These are phyloP conservation scores for Etheostoma spectabile DNA, from an alignment of 2,113 vertebrate species.

Conservation along the genomic window DNA sequence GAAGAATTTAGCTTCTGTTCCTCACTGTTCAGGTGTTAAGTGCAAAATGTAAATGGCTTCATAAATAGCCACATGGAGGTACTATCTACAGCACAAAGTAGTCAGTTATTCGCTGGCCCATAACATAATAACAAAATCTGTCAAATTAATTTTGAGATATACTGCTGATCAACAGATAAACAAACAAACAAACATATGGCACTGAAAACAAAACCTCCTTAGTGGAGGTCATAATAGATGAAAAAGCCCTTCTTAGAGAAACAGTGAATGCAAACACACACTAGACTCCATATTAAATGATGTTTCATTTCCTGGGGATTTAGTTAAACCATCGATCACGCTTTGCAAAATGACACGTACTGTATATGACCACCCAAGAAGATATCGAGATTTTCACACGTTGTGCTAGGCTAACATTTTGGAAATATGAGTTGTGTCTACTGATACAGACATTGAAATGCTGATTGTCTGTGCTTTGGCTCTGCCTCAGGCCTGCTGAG, in stretches of 20 bases:
- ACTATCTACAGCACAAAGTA: not conserved
- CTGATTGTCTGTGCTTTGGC: slow-evolving; percentile 29
- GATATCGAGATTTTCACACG: slow-evolving; percentile 39
- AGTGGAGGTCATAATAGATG: slow-evolving; percentile 6
- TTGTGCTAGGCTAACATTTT: slow-evolving; percentile 29
- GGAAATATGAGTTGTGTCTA: slow-evolving; percentile 49
- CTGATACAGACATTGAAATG: slow-evolving; percentile 64
- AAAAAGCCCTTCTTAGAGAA: slow-evolving; percentile 25
- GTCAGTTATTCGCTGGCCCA: slow-evolving; percentile 15
- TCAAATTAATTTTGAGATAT: slow-evolving; percentile 27
- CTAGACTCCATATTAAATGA: slow-evolving; percentile 15
- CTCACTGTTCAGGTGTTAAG: slow-evolving; percentile 5
- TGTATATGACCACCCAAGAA: not conserved
- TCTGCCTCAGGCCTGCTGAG: slow-evolving; percentile 89
- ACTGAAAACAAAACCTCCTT: slow-evolving; percentile 30
- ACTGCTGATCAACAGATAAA: not conserved
- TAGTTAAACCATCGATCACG: slow-evolving; percentile 46
- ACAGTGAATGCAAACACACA: not conserved
- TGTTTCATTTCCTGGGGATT: slow-evolving; percentile 56
- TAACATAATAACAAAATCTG: slow-evolving; percentile 5
- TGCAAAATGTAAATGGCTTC: slow-evolving; percentile 1
- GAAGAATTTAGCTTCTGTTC: not conserved
- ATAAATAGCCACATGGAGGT: not conserved
- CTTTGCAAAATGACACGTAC: slow-evolving; percentile 28
- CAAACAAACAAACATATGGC: slow-evolving; percentile 21